Base-by-base conservation (phyloP, 2,888 invertebrate genomes). In the Drosophila colorata region DNA sequence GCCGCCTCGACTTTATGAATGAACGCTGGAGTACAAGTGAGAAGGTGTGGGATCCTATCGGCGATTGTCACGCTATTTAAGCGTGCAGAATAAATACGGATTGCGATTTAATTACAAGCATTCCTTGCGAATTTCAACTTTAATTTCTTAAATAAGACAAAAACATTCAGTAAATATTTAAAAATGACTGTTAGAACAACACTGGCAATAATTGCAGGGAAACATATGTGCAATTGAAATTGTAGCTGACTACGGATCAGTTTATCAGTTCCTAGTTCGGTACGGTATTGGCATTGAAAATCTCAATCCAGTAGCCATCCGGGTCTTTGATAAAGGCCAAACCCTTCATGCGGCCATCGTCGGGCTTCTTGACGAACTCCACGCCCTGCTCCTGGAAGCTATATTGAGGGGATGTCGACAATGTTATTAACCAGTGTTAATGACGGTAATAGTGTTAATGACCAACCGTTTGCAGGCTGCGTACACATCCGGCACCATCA, bases 291-390 rank as follows among this genome's bases (percentile, higher is more conserved):
- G 94, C 92, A 75, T 93, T 95, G 87, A 98, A 95, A 66, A 98
- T 97, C 92, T 98, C 98, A 87, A 98, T 98, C 98, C 98, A 98
- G 90, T 98, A 98, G 31, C 98, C 98, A 91, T 98, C 98, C 0
- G 98, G 98, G 91, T 98, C 98, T 84, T 97, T 96, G 65, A 98
- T 97, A 91, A 98, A 98, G 2, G 98, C 98, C 47, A 98, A 93
- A 0, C 97, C 97, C 91, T 96, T 98, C 97, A 98, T 98, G 91
- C 96, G 97, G 0, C 98, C 98, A 84, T 97, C 98, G 86, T 96
- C 95, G 0, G 98, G 98, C 75, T 95, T 95, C 91, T 98, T 99
- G 1, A 98, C 94, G 92, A 98, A 99, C 69, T 96, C 95, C 4
- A 98, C 98, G 0, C 96, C 96, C 60, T 95, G 93, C 75, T 95